These are phyloP conservation scores for Alloscopus bannaensis DNA, from an alignment of 2,888 invertebrate species.

Conservation along the genomic window DNA sequence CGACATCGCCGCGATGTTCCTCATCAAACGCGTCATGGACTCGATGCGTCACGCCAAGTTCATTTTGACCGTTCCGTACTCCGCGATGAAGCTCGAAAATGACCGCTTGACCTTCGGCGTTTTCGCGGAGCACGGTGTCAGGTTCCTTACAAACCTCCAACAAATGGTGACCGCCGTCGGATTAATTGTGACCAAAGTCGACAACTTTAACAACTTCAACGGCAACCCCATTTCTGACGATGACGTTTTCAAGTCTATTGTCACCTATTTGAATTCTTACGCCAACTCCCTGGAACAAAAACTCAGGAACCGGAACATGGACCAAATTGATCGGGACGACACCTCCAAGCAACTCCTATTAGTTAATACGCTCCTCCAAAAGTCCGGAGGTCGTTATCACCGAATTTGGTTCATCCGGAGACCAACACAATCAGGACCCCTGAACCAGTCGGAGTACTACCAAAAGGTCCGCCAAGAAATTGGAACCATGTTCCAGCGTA, in stretches of 20 bases:
- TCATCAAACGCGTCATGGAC: not conserved
- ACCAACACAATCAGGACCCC: not conserved
- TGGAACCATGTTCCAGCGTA: not conserved
- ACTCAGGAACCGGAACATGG: too few species aligned
- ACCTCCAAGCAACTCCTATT: not conserved
- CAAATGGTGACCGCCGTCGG: not conserved
- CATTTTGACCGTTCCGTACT: not conserved
- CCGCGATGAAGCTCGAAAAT: not conserved
- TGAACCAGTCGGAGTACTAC: not conserved
- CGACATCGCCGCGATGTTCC: not conserved
- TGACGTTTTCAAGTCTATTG: not conserved
- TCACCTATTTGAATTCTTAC: not conserved
- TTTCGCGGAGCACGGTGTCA: not conserved
- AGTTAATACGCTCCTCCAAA: not conserved
- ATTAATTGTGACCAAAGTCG: not conserved
- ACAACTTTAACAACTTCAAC: not conserved
- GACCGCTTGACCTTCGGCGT: not conserved
- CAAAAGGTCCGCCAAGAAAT: not conserved
- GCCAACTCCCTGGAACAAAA: not conserved
- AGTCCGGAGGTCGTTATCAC: not conserved
- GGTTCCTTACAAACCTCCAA: not conserved
- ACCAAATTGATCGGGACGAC: too few species aligned
- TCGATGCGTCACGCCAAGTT: not conserved
- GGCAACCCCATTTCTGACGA: not conserved
- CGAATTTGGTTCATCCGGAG: not conserved